Percentiles rank a stretch among this genome's conserved stretches.
phyloP scores from a whole-genome alignment of 2,113 vertebrate species.

The Progne subis region DNA sequence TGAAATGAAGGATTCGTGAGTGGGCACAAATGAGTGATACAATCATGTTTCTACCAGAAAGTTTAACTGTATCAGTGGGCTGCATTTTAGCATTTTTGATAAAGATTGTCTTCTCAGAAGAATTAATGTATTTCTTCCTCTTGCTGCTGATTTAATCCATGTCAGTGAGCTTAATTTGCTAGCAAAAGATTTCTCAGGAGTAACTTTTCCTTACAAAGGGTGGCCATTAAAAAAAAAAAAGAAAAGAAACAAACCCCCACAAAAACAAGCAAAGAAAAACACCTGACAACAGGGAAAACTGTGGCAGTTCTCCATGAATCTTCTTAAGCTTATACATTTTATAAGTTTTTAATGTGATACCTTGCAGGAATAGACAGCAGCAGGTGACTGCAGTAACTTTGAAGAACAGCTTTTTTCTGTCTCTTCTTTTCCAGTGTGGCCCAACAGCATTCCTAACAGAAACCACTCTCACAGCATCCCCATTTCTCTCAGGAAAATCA shows the following conservation, averaged over 20 bases:
- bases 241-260: not conserved
- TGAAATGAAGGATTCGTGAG: not conserved
- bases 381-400: not conserved
- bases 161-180: not conserved
- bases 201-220: not conserved
- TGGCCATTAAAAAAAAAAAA: not conserved
- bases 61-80: not conserved
- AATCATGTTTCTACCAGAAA: not conserved
- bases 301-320: not conserved
- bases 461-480: not conserved
- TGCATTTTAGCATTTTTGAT: not conserved
- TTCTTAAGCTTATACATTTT: not conserved
- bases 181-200: not conserved
- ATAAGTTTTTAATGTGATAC: not conserved
- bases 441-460: not conserved
- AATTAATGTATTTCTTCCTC: not conserved
- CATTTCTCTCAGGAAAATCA: constrained; percentile 16
- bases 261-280: not conserved
- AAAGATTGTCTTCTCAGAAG: not conserved
- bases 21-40: not conserved
- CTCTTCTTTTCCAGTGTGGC: not conserved
- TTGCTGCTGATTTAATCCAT: not conserved
- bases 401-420: not conserved
- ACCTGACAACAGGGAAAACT: not conserved
- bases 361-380: not conserved